These are phyloP conservation scores for Phymanthus crucifer DNA, from an alignment of 92 coral and sea anemone species.

Conservation along the genomic window DNA sequence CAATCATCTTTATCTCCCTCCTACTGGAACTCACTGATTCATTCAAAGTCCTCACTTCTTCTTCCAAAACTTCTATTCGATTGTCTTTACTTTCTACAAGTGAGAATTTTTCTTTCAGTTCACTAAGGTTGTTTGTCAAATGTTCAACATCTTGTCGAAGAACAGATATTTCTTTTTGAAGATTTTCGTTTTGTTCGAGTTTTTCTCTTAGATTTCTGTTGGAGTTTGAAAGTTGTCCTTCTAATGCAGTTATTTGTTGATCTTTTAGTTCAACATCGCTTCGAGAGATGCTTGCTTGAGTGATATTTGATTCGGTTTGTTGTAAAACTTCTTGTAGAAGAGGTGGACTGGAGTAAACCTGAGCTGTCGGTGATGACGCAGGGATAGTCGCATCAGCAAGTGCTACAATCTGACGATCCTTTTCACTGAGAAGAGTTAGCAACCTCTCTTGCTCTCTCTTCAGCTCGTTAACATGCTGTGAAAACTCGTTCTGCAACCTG, in stretches of 20 bases:
- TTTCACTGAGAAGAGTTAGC: slow-evolving; percentile 73
- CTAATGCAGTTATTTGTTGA: slow-evolving; percentile 47
- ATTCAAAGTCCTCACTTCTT: slow-evolving; percentile 38
- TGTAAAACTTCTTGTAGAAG: slow-evolving; percentile 27
- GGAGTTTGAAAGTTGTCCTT: slow-evolving; percentile 51
- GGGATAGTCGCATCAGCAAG: slow-evolving; percentile 49
- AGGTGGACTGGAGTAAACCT: slow-evolving; percentile 6
- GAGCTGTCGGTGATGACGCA: neutral
- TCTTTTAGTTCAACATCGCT: slow-evolving; percentile 45
- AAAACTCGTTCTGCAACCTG: slow-evolving; percentile 58
- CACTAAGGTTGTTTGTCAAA: slow-evolving; percentile 42
- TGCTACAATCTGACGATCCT: slow-evolving; percentile 77
- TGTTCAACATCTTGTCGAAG: slow-evolving; percentile 42
- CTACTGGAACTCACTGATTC: slow-evolving; percentile 27
- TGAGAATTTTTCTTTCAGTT: slow-evolving; percentile 34
- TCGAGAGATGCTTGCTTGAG: slow-evolving; percentile 5
- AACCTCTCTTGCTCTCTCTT: slow-evolving; percentile 89
- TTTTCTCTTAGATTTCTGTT: slow-evolving; percentile 49
- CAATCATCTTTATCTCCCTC: slow-evolving; percentile 29
- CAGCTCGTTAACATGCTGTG: slow-evolving; percentile 56
- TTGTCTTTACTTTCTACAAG: slow-evolving; percentile 51
- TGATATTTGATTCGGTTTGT: neutral
- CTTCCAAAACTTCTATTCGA: slow-evolving; percentile 58
- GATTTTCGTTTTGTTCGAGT: slow-evolving; percentile 25
- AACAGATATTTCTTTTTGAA: slow-evolving; percentile 40